Percentiles rank a stretch among this genome's conserved stretches.
Evolutionary conservation across 2,113 vertebrate genomes (phyloP).

Genomic region (Solea solea): DNA sequence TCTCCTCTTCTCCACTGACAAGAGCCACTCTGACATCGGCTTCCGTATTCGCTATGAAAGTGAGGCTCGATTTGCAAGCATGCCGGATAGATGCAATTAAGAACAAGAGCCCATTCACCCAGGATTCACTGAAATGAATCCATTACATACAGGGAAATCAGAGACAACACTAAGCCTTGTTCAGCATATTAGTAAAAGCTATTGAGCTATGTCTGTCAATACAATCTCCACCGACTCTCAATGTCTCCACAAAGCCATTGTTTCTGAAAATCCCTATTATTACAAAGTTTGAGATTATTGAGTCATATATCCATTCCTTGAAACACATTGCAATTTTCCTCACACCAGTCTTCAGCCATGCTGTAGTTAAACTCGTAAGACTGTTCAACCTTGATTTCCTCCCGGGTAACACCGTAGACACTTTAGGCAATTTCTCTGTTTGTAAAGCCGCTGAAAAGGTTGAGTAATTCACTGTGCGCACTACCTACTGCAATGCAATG

Average conservation of each 20-base stretch:
- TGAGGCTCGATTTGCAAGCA: slow-evolving; percentile 73
- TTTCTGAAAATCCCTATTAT: slow-evolving; percentile 49
- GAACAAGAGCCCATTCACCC: not conserved
- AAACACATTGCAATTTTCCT: not conserved
- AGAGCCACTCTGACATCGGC: slow-evolving; percentile 96
- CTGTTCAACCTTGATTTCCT: slow-evolving; percentile 12
- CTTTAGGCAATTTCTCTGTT: slow-evolving; percentile 36
- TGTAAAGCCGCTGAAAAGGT: slow-evolving; percentile 48
- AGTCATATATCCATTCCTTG: slow-evolving; percentile 37
- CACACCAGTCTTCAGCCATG: not conserved
- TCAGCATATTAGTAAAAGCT: not conserved
- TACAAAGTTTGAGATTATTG: slow-evolving; percentile 50
- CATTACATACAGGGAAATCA: slow-evolving; percentile 9
- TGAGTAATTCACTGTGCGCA: slow-evolving; percentile 59
- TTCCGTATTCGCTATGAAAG: slow-evolving; percentile 98
- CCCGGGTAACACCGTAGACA: slow-evolving; percentile 30
- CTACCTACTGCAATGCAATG: slow-evolving; percentile 17
- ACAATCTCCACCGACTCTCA: slow-evolving; percentile 25
- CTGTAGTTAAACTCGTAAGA: slow-evolving; percentile 6
- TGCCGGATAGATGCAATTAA: not conserved
- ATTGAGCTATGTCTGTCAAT: slow-evolving; percentile 33
- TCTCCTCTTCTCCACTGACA: slow-evolving; percentile 96
- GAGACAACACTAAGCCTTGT: not conserved
- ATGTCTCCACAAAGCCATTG: slow-evolving; percentile 30
- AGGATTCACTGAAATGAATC: slow-evolving; percentile 2